Evolutionary conservation across 2,888 invertebrate genomes (phyloP), one percentile per base, ranked within the genome.

Genomic region (Parochlus steinenii): DNA sequence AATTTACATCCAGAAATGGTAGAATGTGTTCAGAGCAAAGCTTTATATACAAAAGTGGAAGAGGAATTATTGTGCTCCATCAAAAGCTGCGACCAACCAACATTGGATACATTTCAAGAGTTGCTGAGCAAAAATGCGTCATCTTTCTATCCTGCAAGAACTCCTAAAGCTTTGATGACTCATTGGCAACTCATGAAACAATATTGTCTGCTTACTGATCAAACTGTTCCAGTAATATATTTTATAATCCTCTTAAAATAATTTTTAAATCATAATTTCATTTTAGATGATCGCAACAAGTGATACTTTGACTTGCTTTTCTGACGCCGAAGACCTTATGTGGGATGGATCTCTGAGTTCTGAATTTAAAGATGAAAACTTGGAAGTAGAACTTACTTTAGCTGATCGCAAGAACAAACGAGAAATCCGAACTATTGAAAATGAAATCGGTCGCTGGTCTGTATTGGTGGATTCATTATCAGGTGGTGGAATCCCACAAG

Each of bases 141-240:
- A 33, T 65, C 77, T 3, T 95, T 97, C 58, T 86, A 87, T 53
- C 74, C 79, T 3, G 76, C 83, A 1, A 70, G 98, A 41, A 92
- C 89, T 2, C 71, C 90, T 1, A 85, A 83, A 54, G 66, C 80
- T 1, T 61, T 97, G 24, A 69, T 79, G 53, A 72, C 73, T 33
- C 93, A 97, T 53, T 97, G 97, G 95, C 75, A 81, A 45, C 65
- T 87, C 19, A 71, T 97, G 62, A 87, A 86, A 51, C 85, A 90
- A 54, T 92, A 90, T 55, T 80, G 83, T 47, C 62, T 97, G 20
- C 61, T 97, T 37, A 82, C 86, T 0, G 92, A 93, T 58, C 95
- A 95, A 62, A 69, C 71, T 32, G 75, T 85, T 1, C 69, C 68
- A 32, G 6, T 11, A 28, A 8, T 20, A n/a, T n/a, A n/a, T n/a